These are phyloP conservation scores for Pristionchus entomophagus DNA, from an alignment of 2,888 invertebrate genomes.

Conservation along the genomic window DNA sequence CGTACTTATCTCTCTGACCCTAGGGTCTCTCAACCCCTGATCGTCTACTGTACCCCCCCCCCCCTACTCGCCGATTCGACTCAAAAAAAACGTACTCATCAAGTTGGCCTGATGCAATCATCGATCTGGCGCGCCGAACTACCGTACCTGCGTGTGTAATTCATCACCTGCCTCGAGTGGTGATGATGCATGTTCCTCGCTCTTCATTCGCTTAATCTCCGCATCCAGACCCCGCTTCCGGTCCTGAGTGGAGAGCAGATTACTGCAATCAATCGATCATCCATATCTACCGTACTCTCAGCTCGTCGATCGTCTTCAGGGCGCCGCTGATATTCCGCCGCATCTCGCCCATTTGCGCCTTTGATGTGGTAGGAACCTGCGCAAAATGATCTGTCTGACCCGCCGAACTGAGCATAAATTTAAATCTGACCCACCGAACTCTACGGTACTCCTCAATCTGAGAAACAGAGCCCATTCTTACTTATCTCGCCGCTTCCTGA, in stretches of 20 bases:
- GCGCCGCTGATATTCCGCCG: background rate
- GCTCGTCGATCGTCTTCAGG: slow-evolving; percentile 23
- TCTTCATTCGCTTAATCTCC: slow-evolving; percentile 31
- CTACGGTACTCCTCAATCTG: background rate
- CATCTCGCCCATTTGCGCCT: background rate
- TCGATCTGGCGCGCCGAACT: background rate
- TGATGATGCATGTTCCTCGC: background rate
- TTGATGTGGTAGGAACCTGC: background rate
- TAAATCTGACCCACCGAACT: background rate
- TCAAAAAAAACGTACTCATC: background rate
- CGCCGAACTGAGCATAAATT: no score
- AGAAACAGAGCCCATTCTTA: background rate
- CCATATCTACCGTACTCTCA: slow-evolving; percentile 22
- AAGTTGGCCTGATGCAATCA: background rate
- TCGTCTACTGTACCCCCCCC: no score
- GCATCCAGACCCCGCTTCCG: slow-evolving; percentile 7
- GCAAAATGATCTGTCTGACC: background rate
- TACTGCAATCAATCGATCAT: slow-evolving; percentile 4
- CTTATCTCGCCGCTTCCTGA: background rate
- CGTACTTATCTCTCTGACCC: no score
- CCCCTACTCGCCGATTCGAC: background rate
- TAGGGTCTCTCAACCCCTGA: no score
- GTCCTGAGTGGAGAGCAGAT: background rate
- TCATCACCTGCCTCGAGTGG: background rate
- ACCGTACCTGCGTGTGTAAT: background rate